These are phyloP conservation scores for Isichthys henryi DNA, from an alignment of 2,113 vertebrate genomes.

Conservation along the genomic window DNA sequence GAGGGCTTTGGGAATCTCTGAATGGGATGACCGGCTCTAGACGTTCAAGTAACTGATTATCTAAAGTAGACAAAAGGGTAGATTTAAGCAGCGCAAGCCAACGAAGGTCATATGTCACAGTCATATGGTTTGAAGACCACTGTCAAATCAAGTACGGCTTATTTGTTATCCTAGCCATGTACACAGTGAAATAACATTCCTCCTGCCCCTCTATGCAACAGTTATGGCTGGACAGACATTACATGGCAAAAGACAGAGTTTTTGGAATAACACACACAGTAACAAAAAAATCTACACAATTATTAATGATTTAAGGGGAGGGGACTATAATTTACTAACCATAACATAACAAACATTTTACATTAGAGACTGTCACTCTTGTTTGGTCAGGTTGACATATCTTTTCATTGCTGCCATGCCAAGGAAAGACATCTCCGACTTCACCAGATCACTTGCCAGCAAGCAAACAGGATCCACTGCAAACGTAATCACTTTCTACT, in stretches of 20 bases:
- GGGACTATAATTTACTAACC: neutral
- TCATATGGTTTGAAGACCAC: neutral
- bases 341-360: neutral
- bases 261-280: neutral
- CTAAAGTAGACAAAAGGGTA: neutral
- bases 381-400: neutral
- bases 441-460: neutral
- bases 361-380: neutral
- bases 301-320: neutral
- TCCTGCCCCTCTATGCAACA: neutral
- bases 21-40: neutral
- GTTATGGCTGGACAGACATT: neutral
- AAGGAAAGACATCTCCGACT: neutral
- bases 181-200: neutral
- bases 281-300: neutral
- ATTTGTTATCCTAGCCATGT: neutral
- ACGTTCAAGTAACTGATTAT: neutral
- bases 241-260: neutral
- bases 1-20: neutral
- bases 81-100: neutral
- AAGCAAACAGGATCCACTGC: slow-evolving; percentile 36
- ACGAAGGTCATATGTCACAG: neutral
- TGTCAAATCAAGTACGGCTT: neutral
- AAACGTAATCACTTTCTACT: slow-evolving; percentile 10
- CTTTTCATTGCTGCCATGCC: neutral